Evolutionary conservation across 2,888 invertebrate species (phyloP), one percentile per base, ranked within the genome.

Genomic region (Caenorhabditis panamensis): DNA sequence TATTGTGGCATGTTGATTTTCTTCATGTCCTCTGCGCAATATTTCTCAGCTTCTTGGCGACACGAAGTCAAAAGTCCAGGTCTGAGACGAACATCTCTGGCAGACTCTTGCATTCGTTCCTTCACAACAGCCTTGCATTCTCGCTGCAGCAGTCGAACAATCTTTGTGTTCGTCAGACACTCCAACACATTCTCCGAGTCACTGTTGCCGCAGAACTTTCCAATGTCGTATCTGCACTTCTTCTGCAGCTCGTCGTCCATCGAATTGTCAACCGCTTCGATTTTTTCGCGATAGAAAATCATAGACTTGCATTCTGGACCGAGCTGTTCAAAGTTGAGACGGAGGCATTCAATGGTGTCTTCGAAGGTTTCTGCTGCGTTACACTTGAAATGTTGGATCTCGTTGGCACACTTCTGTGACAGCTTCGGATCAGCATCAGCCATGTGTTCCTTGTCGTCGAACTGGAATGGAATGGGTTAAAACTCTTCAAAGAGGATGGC

Each of bases 51-150:
- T 36, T 94, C 94, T n/a, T 90, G 87, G 82, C 92, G 92, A 91
- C 98, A 98, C 69, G 95, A 93, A 67, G 94, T 94, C 78, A 95
- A 94, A 37, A 98, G 93, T 53, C 95, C 92, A 1, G 96, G 96
- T 93, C 97, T 96, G 75, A 97, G 93, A 88, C 95, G 94, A 90
- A 96, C 95, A 92, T 98, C 96, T 37, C 84, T 69, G 6, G 88
- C 86, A 9, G 87, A 82, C 63, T 91, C 91, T n/a, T 82, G 80
- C 89, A 90, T 86, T 9, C 91, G 20, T 28, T 76, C 82, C 68
- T 78, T 81, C n/a, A 84, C 82, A 31, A 85, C 71, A 13, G 73
- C 80, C 72, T 87, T 87, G 73, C 90, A 90, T 18, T 79, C 83
- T 31, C 84, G 58, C 61, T 88, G 88, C 20, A 90, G 82, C 11